Evolutionary conservation across 1,140 invertebrate genomes (phyloP), one percentile per base, ranked within the genome.

Genomic region (Glomeris maerens): DNA sequence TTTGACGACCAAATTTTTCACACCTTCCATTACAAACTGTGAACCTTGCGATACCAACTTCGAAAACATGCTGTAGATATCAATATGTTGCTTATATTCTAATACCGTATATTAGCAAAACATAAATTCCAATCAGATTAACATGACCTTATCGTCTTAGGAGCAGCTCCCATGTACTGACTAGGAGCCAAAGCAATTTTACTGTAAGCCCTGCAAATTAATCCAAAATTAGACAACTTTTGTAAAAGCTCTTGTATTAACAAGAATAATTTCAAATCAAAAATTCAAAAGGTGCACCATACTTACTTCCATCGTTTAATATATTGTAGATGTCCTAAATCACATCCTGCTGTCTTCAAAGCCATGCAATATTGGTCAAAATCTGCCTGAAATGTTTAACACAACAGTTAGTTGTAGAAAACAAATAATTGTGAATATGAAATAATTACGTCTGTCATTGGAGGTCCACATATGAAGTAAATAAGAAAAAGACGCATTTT

Each of bases 11-110:
- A 99, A 76, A 76, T 98, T 98, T 68, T 98, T 97, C 0, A 98
- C 95, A 29, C 95, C 95, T 72, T 98, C 95, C 93, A 98, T 98
- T 0, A 98, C 91, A 72, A 98, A 96, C 41, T 89, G 91, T 1
- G 92, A 97, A 25, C 91, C 92, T 66, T 96, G 91, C 3, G 83
- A 89, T 60, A 98, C 84, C 14, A 99, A 73, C 70, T 98, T 98
- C 1, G 90, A 92, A 69, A 98, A 97, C 93, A 98, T 98, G 57
- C 81, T 89, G 45, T 17, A 58, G 59, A 54, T n/a, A n/a, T n/a
- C n/a, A n/a, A n/a, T n/a, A n/a, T n/a, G n/a, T n/a, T n/a, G n/a
- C n/a, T n/a, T n/a, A n/a, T n/a, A n/a, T n/a, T n/a, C n/a, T n/a
- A n/a, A n/a, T n/a, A n/a, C n/a, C n/a, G n/a, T n/a, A n/a, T n/a